Percentiles rank a stretch among this genome's conserved stretches.
Conservation (phyloP, 1,140 invertebrate species). For the Phymorhynchus buccinoides region DNA sequence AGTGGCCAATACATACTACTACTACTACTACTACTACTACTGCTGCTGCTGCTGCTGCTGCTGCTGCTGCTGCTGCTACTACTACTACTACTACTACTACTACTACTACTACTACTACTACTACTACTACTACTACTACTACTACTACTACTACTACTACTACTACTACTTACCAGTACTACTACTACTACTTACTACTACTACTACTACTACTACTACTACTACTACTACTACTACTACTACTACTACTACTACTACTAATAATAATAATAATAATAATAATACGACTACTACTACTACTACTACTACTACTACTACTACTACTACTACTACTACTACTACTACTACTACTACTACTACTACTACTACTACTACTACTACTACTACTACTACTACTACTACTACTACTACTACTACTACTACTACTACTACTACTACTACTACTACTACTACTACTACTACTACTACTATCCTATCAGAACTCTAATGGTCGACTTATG, state of each 20-base stretch:
- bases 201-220: constrained; percentile 16
- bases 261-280: no score
- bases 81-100: constrained; percentile 15
- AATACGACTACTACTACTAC: no score
- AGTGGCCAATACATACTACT: no score
- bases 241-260: constrained; percentile 5
- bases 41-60: no score
- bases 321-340: constrained; percentile 4
- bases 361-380: constrained; percentile 12
- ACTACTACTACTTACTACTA: no score
- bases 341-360: constrained; percentile 16
- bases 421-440: constrained; percentile 17
- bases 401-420: constrained; percentile 4
- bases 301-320: constrained; percentile 9
- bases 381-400: constrained; percentile 8
- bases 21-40: constrained; percentile 15
- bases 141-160: constrained; percentile 16
- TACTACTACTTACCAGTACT: constrained; percentile 5
- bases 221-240: constrained; percentile 13
- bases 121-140: constrained; percentile 16
- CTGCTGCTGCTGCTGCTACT: no score
- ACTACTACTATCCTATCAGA: neutral
- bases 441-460: constrained; percentile 16
- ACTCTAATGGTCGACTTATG: no score
- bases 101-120: constrained; percentile 17